Evolutionary conservation across 1,140 invertebrate species (phyloP).

Genomic region (Leucophenga varia): DNA sequence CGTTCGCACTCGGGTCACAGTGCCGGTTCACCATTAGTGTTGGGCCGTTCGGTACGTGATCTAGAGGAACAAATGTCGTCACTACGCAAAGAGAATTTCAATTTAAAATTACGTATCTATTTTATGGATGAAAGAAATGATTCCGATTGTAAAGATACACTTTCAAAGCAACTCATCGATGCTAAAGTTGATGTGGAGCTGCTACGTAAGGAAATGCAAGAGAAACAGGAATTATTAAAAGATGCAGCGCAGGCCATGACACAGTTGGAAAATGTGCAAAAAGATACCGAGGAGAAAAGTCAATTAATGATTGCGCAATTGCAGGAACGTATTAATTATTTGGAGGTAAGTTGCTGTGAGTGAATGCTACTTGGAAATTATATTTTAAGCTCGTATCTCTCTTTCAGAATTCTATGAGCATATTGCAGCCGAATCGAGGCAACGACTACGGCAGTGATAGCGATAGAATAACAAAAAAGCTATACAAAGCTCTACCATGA

Average conservation of each 20-base stretch:
- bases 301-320: conserved; percentile 41
- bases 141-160: conserved; percentile 20
- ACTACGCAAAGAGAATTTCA: conserved; percentile 89
- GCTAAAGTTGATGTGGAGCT: conserved; percentile 78
- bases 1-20: conserved; percentile 31
- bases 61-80: conserved; percentile 82
- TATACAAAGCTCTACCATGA: no score
- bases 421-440: no score
- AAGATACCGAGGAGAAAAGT: conserved; percentile 33
- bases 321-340: conserved; percentile 37
- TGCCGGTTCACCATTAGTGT: conserved; percentile 55
- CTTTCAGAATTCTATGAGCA: no score
- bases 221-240: conserved; percentile 80
- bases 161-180: conserved; percentile 72
- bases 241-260: conserved; percentile 80
- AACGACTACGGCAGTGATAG: no score
- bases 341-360: conserved; percentile 23
- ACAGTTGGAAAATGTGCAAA: conserved; percentile 66
- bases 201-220: conserved; percentile 72
- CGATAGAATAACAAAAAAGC: no score
- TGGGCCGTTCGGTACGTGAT: conserved; percentile 80
- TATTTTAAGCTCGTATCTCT: no score
- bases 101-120: conserved; percentile 86
- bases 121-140: conserved; percentile 74
- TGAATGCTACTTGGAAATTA: background rate